Evolutionary conservation across 2,113 vertebrate genomes (phyloP).

Genomic region (Numida meleagris): DNA sequence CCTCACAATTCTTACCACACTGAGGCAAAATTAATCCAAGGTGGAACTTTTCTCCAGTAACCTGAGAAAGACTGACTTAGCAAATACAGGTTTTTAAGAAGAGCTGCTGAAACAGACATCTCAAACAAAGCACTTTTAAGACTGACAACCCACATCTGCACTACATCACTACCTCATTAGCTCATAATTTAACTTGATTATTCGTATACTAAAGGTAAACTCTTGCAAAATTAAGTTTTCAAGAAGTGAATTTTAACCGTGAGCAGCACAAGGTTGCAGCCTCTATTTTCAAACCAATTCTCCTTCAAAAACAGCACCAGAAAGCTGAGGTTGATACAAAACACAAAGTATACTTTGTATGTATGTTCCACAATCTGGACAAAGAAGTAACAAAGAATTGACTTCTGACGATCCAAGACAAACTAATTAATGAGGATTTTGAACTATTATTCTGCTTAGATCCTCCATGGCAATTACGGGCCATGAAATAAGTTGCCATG

Average conservation of each 20-base stretch:
- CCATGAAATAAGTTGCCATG: constrained; percentile 12
- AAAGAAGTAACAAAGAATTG: neutral
- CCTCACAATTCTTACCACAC: neutral
- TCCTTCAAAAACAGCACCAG: constrained; percentile 16
- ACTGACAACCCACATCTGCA: neutral
- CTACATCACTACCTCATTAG: neutral
- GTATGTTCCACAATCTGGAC: neutral
- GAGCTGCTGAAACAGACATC: neutral
- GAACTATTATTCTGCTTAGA: constrained; percentile 16
- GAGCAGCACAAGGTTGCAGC: neutral
- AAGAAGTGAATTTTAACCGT: neutral
- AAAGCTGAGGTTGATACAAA: neutral
- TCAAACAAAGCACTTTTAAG: neutral
- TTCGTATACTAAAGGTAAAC: neutral
- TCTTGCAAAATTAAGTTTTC: neutral
- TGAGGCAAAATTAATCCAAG: neutral
- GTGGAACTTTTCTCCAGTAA: neutral
- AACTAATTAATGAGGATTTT: constrained; percentile 10
- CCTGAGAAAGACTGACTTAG: neutral
- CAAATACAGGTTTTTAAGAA: neutral
- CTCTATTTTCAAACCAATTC: neutral
- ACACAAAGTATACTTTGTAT: neutral
- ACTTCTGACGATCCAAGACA: constrained; percentile 3
- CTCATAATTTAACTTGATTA: neutral
- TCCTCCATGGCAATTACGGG: neutral